Base-by-base conservation (phyloP, 1,140 invertebrate genomes). In the Steinernema feltiae region DNA sequence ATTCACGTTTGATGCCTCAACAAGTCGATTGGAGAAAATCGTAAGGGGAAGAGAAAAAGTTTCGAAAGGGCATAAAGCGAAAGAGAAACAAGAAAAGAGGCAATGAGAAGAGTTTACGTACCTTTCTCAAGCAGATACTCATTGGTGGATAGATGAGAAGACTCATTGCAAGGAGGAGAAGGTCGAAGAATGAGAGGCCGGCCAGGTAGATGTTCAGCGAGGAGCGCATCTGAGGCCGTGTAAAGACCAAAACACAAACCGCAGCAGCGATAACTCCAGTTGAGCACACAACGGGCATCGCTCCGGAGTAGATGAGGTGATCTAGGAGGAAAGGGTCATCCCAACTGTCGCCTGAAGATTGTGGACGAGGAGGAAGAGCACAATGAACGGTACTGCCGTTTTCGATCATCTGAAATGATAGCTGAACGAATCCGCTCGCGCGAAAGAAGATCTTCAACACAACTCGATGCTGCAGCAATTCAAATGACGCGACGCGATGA, bases 121-220 rank as follows among this genome's bases (percentile, higher is more conserved):
- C 83, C 73, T 77, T 76, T 72, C 76, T 71, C 69, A 84, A 69
- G 72, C 83, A 85, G 32, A 81, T 63, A 69, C 77, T 82, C 82
- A 85, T 85, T 17, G 83, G 81, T 35, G 84, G 82, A 75, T 85
- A 85, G 63, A 86, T 85, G 15, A 85, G 24, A n/a, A 84, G 48
- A 32, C 82, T 81, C 72, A 84, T 82, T 1, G 76, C 24, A 0
- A 85, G 79, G 35, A 85, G 71, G 63, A 85, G 69, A 29, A 85
- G 74, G 73, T 85, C 84, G 73, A 86, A 85, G 32, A 81, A 71
- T n/a, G 81, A 83, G 12, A 85, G 74, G 27, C 84, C 84, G 15
- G 84, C 84, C n/a, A 85, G 74, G 69, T 86, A 85, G 29, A 85
- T 81, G 69, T 82, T 85, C 41, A 85, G 76, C 0, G 84, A 86